Evolutionary conservation across 2,888 invertebrate genomes (phyloP), one percentile per base, ranked within the genome.

Genomic region (Rhodophaea formosa): DNA sequence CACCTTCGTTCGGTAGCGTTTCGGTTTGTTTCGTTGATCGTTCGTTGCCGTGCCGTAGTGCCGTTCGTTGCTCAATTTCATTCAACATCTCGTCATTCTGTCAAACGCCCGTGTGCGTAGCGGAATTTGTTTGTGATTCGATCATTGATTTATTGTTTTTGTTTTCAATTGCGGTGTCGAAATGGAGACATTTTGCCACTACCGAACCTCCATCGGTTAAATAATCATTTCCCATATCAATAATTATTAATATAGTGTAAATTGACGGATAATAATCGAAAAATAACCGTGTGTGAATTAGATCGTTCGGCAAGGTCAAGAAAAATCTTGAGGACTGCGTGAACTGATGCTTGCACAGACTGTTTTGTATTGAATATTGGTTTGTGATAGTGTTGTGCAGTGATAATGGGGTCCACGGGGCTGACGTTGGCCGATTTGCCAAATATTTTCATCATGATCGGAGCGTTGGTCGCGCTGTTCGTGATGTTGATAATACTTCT

Each of bases 401-500:
- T 64, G 62, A 79, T 67, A 66, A 91, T 91, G 91, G 91, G 91
- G 63, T 79, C 88, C n/a, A 78, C 84, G 1, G 88, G 86, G 47
- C 90, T 95, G 69, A 95, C 95, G 64, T 92, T 95, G 79, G 94
- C 94, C 63, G 95, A 95, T 84, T 90, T 95, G 84, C 94, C 95
- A 72, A 95, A 95, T 87, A 94, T 95, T 82, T 93, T 95, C 85
- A 95, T 95, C 71, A 95, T 95, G 83, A 92, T 95, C 67, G 94
- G 94, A 53, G 94, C 95, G 62, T 87, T 95, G 60, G 92, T 95
- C 74, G 95, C 95, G 79, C 94, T 95, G 74, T 95, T 95, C 84
- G 94, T 94, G 63, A 94, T 95, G 93, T 93, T 95, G 73, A 91
- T 95, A 69, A 95, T 95, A 80, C 94, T 95, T 67, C 93, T 95